These are phyloP conservation scores for Podiceps cristatus DNA, from an alignment of 2,113 vertebrate genomes.

Conservation along the genomic window DNA sequence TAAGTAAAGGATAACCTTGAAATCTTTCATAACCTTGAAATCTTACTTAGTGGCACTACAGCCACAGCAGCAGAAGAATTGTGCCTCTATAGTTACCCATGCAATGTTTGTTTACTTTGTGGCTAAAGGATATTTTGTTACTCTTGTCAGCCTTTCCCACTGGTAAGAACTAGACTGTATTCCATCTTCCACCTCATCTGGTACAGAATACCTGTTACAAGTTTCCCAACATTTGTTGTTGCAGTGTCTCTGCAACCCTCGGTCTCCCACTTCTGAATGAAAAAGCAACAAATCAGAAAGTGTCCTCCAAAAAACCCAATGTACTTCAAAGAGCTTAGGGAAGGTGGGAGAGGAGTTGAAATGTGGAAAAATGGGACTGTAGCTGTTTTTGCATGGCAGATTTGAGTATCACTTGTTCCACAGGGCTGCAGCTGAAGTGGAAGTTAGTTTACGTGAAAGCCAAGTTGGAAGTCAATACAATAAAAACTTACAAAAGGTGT, in stretches of 20 bases:
- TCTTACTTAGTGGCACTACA: background rate
- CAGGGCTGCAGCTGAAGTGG: background rate
- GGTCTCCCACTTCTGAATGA: background rate
- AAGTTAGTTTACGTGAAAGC: background rate
- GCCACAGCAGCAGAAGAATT: background rate
- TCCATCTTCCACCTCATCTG: background rate
- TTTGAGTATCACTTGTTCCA: background rate
- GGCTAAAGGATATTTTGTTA: background rate
- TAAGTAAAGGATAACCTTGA: background rate
- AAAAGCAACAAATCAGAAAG: background rate
- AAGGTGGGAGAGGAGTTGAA: background rate
- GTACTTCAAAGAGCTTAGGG: background rate
- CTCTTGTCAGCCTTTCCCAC: background rate
- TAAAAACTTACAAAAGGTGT: background rate
- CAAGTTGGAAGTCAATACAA: background rate
- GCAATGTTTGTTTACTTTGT: background rate
- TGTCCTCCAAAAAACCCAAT: background rate
- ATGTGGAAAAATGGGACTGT: background rate
- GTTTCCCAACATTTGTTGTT: background rate
- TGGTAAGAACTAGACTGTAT: background rate
- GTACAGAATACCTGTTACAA: background rate
- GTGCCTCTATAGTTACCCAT: background rate
- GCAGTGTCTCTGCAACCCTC: background rate
- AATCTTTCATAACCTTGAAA: background rate
- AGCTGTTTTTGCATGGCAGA: background rate